Evolutionary conservation across 2,113 vertebrate species (phyloP).

Genomic region (Chrysemys picta): DNA sequence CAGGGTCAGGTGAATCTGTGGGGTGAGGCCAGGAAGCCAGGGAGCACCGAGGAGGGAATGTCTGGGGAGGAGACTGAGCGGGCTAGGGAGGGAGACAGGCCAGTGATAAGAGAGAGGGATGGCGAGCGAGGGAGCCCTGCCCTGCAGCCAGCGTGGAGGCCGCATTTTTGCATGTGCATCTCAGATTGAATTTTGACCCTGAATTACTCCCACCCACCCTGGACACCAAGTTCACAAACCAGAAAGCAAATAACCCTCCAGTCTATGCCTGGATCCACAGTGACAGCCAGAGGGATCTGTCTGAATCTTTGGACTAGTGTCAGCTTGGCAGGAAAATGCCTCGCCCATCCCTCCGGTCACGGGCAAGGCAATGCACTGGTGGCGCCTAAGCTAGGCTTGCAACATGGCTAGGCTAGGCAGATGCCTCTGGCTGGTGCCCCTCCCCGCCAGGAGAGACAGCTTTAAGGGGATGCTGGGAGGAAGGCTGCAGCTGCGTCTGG

Average conservation of each 20-base stretch:
- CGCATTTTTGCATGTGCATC: not conserved
- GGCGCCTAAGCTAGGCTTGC: not conserved
- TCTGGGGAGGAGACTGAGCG: not conserved
- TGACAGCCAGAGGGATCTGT: no score
- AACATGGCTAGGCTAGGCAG: no score
- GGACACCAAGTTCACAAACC: not conserved
- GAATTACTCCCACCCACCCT: not conserved
- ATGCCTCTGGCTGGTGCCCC: not conserved
- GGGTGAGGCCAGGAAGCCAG: not conserved
- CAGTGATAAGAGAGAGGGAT: not conserved
- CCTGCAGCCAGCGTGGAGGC: not conserved
- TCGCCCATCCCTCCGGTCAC: not conserved
- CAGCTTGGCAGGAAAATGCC: not conserved
- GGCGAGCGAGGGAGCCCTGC: not conserved
- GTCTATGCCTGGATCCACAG: not conserved
- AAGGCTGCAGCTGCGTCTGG: not conserved
- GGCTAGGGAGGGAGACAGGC: not conserved
- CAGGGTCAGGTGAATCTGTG: accelerated
- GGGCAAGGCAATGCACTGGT: not conserved
- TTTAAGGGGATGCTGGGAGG: no score
- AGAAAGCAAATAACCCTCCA: not conserved
- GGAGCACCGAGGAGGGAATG: not conserved
- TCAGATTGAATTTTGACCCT: not conserved
- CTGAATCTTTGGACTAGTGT: no score
- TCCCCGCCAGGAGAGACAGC: no score